Evolutionary conservation across 2,113 vertebrate genomes (phyloP), one percentile per base, ranked within the genome.

Genomic region (Sapayoa aenigma): DNA sequence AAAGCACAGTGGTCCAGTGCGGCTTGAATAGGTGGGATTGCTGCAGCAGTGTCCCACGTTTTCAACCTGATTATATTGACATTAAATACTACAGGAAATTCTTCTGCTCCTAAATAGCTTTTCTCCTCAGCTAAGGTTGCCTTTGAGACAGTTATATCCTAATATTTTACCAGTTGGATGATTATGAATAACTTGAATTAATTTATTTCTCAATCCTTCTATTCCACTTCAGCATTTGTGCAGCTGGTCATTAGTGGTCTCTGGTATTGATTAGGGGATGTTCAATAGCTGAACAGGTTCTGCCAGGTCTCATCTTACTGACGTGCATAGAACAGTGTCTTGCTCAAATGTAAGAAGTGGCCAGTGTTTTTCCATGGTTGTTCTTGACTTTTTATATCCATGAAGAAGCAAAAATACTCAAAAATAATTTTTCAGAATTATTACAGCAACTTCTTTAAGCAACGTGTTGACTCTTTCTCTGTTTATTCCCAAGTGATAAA

Each of bases 271-370:
- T 41, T 4, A 44, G 65, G 55, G 46, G 76, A 44, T 42, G 58
- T 44, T 75, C 44, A 35, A 1, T 4, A n/a, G 35, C 33, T 28
- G 14, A 59, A 44, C 10, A 16, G 68, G 33, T 22, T 73, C 12
- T 6, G 68, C 33, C 44, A 47, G 53, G 22, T 67, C 78, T 65
- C 73, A 2, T 10, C 24, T 47, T 28, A 11, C 63, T 37, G 47
- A 12, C 20, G 0, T 0, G 1, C 5, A 28, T n/a, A n/a, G n/a
- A n/a, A 28, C n/a, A 6, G 30, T 46, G 7, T 16, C 37, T 56
- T 72, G 44, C 74, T 58, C 11, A 49, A 11, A 56, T 83, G 24
- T 39, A 31, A 63, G 30, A 41, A 63, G 7, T 63, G 60, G 59
- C 24, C 39, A 63, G 27, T 41, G 18, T 21, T 63, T 37, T 42